Percentiles rank a stretch among this genome's conserved stretches.
phyloP scores from a whole-genome alignment of 2,888 invertebrate genomes.

The Drosophila koepferae region DNA sequence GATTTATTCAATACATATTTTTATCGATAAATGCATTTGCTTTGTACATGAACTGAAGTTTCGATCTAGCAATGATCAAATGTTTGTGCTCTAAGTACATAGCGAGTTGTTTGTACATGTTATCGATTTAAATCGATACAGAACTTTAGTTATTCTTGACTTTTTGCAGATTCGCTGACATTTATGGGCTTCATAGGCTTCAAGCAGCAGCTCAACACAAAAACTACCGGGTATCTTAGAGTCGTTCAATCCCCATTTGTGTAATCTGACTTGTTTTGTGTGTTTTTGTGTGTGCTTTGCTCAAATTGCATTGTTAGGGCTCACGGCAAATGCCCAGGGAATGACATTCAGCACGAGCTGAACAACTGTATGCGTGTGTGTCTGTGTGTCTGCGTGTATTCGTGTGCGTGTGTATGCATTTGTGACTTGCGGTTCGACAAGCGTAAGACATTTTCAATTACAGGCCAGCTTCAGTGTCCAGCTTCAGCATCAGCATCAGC shows the following conservation, averaged over 20 bases:
- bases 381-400: constrained; percentile 31
- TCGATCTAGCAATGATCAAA: neutral
- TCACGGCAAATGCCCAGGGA: constrained; percentile 59
- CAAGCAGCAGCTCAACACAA: neutral
- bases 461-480: constrained; percentile 58
- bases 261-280: constrained; percentile 6
- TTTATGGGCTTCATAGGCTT: neutral
- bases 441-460: constrained; percentile 84
- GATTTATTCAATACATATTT: too few species aligned
- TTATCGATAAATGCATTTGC: too few species aligned
- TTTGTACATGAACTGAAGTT: too few species aligned
- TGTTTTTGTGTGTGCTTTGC: constrained; percentile 25
- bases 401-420: constrained; percentile 46
- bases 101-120: neutral
- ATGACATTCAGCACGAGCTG: constrained; percentile 46
- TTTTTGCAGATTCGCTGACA: neutral
- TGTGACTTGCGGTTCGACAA: constrained; percentile 80
- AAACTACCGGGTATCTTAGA: neutral
- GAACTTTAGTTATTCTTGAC: neutral
- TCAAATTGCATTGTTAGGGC: constrained; percentile 62
- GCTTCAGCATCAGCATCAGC: constrained; percentile 10
- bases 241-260: neutral
- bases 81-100: too few species aligned
- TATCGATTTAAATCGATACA: neutral
- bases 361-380: constrained; percentile 4